Conservation (phyloP, 1,140 invertebrate genomes). For the Colletes latitarsis region DNA sequence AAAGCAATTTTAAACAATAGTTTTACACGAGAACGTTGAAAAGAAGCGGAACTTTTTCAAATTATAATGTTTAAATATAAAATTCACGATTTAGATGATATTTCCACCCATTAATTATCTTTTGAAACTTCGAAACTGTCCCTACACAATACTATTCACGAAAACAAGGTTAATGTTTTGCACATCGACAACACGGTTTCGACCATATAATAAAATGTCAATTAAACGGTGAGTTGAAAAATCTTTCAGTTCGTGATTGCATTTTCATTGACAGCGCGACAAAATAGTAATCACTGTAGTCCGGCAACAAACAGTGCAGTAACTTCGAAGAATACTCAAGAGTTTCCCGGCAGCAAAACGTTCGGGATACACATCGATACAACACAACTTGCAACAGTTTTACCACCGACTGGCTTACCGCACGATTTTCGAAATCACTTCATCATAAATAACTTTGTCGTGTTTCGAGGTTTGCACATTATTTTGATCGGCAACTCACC, state of each 20-base stretch:
- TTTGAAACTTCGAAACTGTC: slow-evolving; percentile 11
- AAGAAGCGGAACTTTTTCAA: not conserved
- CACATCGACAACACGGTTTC: slow-evolving; percentile 17
- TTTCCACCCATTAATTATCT: slow-evolving; percentile 42
- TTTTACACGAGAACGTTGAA: not conserved
- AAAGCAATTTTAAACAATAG: not conserved
- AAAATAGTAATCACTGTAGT: slow-evolving; percentile 48
- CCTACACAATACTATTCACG: slow-evolving; percentile 30
- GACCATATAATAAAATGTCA: slow-evolving; percentile 4
- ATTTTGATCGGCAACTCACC: slow-evolving; percentile 80
- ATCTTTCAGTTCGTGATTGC: slow-evolving; percentile 18
- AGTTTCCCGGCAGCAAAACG: slow-evolving; percentile 30
- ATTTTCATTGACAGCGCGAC: slow-evolving; percentile 41
- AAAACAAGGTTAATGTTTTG: slow-evolving; percentile 33
- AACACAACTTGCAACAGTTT: slow-evolving; percentile 41
- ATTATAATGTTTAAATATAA: slow-evolving; percentile 1
- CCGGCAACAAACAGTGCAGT: slow-evolving; percentile 46
- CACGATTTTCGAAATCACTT: slow-evolving; percentile 28
- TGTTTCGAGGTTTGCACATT: slow-evolving; percentile 51
- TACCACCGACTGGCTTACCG: slow-evolving; percentile 28
- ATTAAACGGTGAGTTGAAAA: not conserved
- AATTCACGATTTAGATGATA: slow-evolving; percentile 22
- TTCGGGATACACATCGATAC: slow-evolving; percentile 38
- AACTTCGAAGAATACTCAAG: slow-evolving; percentile 10
- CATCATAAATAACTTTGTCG: slow-evolving; percentile 39